Evolutionary conservation across 2,113 vertebrate genomes (phyloP), one percentile per base, ranked within the genome.

Genomic region (human): DNA sequence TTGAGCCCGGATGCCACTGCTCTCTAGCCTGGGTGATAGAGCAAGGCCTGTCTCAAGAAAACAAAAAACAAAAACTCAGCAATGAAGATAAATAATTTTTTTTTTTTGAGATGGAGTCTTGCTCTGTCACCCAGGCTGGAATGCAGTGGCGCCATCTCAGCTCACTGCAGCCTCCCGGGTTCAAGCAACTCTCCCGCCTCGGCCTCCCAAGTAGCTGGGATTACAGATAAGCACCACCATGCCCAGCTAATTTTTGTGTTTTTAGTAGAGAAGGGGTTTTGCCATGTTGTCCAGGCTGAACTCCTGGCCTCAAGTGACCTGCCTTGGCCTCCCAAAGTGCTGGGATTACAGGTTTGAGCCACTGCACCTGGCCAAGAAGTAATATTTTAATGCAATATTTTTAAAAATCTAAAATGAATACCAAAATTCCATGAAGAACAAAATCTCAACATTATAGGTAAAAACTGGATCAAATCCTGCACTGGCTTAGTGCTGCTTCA

Each of bases 121-220:
- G 2, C 27, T 48, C 3, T 48, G 75, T 78, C 27, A 5, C 27
- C 75, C 75, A 18, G 43, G 25, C 75, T 78, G 14, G 43, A 78
- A 3, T 48, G 14, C 14, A 5, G 14, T 76, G 75, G 27, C 0
- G 0, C 12, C 27, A 17, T 48, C 40, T 30, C 7, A 5, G 43
- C 14, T 75, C 75, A 76, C 43, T 2, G 14, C 43, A 76, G 8
- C 13, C 40, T 30, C 6, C 73, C 16, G 13, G 25, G 13, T 43
- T 76, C 73, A 48, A 17, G 73, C 3, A 0, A 76, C 8, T 27
- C 43, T 76, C 43, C 27, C 9, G 3, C 73, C 73, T 76, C 73
- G 32, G 43, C 43, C 43, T 76, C 14, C 73, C 7, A 16, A 76
- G 43, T 30, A 45, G 73, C 43, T 76, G 27, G 27, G 43, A 48